Evolutionary conservation across 2,888 invertebrate species (phyloP).

Genomic region (Chrysodeixis includens): DNA sequence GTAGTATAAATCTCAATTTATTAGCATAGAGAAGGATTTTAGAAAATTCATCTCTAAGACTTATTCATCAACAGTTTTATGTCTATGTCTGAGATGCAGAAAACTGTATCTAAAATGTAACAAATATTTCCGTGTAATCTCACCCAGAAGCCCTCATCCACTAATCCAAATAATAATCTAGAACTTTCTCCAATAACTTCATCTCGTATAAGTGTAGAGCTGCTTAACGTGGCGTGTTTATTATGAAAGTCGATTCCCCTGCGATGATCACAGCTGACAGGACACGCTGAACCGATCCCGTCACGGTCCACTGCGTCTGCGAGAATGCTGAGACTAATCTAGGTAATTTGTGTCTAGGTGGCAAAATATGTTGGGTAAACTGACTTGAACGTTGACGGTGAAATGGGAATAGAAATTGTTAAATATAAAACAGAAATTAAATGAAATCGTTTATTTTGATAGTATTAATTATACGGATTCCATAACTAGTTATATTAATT

Average conservation of each 20-base stretch:
- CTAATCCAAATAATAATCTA: neutral
- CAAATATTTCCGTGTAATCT: too few species aligned
- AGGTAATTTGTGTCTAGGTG: constrained; percentile 34
- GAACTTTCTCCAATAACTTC: neutral
- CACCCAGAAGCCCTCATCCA: too few species aligned
- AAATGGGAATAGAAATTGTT: neutral
- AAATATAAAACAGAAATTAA: neutral
- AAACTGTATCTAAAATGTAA: too few species aligned
- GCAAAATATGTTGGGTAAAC: constrained; percentile 6
- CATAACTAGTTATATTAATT: too few species aligned
- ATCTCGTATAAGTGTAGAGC: constrained; percentile 7
- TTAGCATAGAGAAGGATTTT: too few species aligned
- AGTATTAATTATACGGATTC: too few species aligned
- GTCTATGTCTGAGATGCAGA: too few species aligned
- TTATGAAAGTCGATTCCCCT: constrained; percentile 43
- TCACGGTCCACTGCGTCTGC: constrained; percentile 34
- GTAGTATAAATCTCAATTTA: too few species aligned
- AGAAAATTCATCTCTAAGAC: too few species aligned
- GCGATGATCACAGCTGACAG: constrained; percentile 40
- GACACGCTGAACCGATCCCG: constrained; percentile 39
- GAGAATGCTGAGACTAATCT: constrained; percentile 46
- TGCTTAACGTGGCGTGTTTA: constrained; percentile 41
- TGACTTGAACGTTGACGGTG: neutral
- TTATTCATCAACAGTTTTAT: too few species aligned
- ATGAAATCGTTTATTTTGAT: too few species aligned